Evolutionary conservation across 92 coral and sea anemone genomes (phyloP).

Genomic region (Phenganax marumi): DNA sequence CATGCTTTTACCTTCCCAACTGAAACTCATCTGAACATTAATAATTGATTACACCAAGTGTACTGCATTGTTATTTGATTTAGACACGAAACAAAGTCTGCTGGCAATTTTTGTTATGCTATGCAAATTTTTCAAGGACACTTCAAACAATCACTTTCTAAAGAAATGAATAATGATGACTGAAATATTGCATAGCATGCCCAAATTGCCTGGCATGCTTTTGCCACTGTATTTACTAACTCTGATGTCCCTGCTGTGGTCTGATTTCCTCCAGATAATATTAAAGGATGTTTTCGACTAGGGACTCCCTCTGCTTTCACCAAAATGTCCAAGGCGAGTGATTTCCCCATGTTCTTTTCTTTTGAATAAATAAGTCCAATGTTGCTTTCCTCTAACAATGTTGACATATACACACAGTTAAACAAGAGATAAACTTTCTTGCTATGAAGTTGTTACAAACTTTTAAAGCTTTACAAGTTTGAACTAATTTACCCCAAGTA

Average conservation of each 20-base stretch:
- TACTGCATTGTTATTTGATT: no score
- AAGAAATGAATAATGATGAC: no score
- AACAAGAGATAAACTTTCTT: neutral
- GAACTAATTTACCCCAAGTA: constrained; percentile 34
- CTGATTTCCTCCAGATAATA: constrained; percentile 56
- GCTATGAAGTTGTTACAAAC: neutral
- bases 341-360: constrained; percentile 52
- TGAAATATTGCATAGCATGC: no score
- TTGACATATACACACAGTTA: neutral
- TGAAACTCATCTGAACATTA: neutral
- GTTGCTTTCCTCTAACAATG: constrained; percentile 46
- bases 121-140: no score
- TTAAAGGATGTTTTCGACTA: constrained; percentile 42
- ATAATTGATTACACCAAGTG: neutral
- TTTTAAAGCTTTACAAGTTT: no score
- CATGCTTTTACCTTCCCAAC: neutral
- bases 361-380: constrained; percentile 48
- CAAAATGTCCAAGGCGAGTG: constrained; percentile 37
- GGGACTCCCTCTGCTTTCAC: constrained; percentile 46
- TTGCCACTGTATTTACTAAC: constrained; percentile 16
- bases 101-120: no score
- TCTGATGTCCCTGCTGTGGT: constrained; percentile 59
- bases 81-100: no score
- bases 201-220: neutral
- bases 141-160: no score